Evolutionary conservation across 2,888 invertebrate species (phyloP).

Genomic region (Dorcus parallelipipedus): DNA sequence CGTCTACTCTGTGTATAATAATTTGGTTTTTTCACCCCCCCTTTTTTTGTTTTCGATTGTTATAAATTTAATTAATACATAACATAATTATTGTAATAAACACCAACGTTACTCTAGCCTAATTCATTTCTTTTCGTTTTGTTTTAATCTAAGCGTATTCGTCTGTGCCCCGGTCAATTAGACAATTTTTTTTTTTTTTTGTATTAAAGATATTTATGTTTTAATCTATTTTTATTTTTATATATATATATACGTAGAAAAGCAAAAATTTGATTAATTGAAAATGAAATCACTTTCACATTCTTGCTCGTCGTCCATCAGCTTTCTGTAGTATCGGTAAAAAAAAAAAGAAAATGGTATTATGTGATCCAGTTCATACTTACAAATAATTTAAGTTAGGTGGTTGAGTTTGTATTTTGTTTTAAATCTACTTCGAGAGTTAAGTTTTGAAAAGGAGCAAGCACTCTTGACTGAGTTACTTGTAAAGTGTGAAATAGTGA

Average conservation of each 20-base stretch:
- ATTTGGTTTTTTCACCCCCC: conserved; percentile 13
- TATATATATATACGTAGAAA: background rate
- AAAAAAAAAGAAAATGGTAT: too few relatives aligned
- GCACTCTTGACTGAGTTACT: conserved; percentile 3
- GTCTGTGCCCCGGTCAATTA: background rate
- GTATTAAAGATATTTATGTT: conserved; percentile 18
- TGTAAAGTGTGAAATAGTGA: conserved; percentile 3
- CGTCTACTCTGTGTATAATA: conserved; percentile 25
- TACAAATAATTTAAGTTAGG: background rate
- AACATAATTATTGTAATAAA: conserved; percentile 23
- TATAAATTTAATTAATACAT: conserved; percentile 4
- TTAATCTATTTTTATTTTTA: conserved; percentile 9
- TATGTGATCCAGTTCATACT: too few relatives aligned
- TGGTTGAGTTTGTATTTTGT: background rate
- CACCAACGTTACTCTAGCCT: conserved; percentile 24
- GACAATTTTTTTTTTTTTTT: background rate
- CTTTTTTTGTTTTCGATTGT: conserved; percentile 10
- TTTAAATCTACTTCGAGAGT: too few relatives aligned
- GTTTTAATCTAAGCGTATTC: background rate
- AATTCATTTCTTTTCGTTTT: conserved; percentile 10
- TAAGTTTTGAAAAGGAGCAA: background rate
- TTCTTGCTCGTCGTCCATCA: too few relatives aligned
- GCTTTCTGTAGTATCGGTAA: too few relatives aligned
- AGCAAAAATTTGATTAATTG: too few relatives aligned
- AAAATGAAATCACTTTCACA: background rate